Evolutionary conservation across 2,888 invertebrate species (phyloP).

Genomic region (Mycalesis mineus): DNA sequence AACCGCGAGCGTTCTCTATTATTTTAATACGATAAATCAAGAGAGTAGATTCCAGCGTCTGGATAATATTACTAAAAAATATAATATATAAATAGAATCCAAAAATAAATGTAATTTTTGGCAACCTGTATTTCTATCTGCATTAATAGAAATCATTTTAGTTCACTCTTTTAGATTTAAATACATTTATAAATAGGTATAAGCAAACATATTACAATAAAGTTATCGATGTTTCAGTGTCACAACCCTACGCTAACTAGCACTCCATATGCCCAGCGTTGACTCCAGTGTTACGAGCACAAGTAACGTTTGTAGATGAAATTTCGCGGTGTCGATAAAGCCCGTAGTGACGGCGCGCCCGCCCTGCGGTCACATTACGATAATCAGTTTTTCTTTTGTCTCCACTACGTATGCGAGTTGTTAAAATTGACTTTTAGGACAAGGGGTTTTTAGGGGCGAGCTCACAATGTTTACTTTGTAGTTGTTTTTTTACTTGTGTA

Average conservation of each 20-base stretch:
- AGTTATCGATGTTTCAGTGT: constrained; percentile 13
- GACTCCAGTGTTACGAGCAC: constrained; percentile 31
- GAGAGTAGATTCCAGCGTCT: no score
- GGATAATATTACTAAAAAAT: no score
- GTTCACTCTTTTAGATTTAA: no score
- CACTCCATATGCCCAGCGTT: constrained; percentile 20
- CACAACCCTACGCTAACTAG: constrained; percentile 21
- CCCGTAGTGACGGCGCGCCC: constrained; percentile 20
- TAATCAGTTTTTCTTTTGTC: constrained; percentile 32
- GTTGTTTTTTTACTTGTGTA: neutral
- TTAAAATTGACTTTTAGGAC: constrained; percentile 11
- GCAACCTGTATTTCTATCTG: no score
- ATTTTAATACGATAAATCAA: no score
- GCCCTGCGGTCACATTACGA: constrained; percentile 29
- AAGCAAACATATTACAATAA: neutral
- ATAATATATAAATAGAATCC: no score
- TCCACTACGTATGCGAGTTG: neutral
- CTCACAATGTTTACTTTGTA: neutral
- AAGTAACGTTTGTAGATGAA: constrained; percentile 33
- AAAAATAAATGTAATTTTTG: no score
- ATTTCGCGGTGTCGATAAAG: constrained; percentile 33
- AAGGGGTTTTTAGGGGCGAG: neutral
- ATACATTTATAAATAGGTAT: no score
- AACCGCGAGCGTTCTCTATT: no score
- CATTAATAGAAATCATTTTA: no score